Evolutionary conservation across 2,888 invertebrate species (phyloP).

Genomic region (Tubulanus polymorphus): DNA sequence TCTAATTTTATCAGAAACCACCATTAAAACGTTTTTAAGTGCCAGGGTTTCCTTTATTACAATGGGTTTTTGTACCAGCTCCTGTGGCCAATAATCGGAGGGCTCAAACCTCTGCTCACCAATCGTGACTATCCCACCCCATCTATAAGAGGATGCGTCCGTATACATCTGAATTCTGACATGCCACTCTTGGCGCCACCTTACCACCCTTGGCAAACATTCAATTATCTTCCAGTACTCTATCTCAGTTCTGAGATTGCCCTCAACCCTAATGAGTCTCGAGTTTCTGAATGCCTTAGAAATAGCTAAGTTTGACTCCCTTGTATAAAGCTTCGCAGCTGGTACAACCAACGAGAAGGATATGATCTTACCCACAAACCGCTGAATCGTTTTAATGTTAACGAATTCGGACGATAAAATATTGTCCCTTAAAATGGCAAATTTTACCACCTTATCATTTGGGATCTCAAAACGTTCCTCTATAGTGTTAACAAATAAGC

Average conservation of each 20-base stretch:
- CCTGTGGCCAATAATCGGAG: conserved; percentile 5
- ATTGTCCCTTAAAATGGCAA: conserved; percentile 12
- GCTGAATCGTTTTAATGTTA: conserved; percentile 13
- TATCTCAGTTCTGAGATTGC: conserved; percentile 7
- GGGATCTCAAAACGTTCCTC: not conserved
- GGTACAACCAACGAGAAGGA: conserved; percentile 16
- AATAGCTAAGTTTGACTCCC: conserved; percentile 14
- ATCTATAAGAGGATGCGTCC: conserved; percentile 14
- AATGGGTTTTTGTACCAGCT: conserved; percentile 7
- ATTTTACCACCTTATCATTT: conserved; percentile 11
- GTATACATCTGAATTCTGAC: conserved; percentile 11
- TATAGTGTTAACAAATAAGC: conserved; percentile 13
- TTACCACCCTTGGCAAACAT: conserved; percentile 1
- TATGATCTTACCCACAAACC: conserved; percentile 17
- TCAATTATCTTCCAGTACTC: conserved; percentile 15
- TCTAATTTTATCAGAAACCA: not conserved
- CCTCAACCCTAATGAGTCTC: not conserved
- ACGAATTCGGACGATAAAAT: conserved; percentile 10
- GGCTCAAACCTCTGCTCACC: conserved; percentile 1
- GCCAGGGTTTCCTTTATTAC: conserved; percentile 8
- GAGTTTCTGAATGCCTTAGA: conserved; percentile 9
- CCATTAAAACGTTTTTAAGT: not conserved
- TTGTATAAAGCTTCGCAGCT: conserved; percentile 12
- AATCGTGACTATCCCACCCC: conserved; percentile 11
- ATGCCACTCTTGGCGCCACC: conserved; percentile 13